phyloP scores from a whole-genome alignment of 2,113 vertebrate species.

The Hyperoodon ampullatus region DNA sequence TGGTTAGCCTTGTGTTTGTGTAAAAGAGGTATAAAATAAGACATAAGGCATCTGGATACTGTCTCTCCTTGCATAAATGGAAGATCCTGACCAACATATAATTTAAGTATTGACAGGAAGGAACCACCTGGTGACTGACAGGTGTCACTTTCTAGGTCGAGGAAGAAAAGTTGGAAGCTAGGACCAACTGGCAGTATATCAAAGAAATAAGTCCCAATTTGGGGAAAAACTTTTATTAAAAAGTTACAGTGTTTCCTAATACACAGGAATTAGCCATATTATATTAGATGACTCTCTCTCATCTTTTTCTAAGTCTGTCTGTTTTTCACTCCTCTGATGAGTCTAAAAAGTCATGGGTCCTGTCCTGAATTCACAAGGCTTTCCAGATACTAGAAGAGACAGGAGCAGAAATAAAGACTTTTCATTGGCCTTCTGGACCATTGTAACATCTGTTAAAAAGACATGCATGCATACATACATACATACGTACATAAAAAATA shows the following conservation, averaged over 20 bases:
- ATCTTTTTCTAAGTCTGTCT: not conserved
- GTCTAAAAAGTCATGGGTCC: not conserved
- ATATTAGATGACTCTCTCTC: not conserved
- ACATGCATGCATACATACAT: not conserved
- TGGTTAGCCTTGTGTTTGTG: not conserved
- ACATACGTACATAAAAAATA: not conserved
- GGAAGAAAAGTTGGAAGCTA: not conserved
- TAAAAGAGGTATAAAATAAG: not conserved
- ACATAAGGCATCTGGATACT: not conserved
- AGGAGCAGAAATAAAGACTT: not conserved
- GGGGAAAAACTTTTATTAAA: not conserved
- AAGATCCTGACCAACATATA: not conserved
- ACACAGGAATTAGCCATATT: not conserved
- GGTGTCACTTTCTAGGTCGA: not conserved
- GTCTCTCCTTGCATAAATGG: not conserved
- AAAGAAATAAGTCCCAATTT: constrained; percentile 12
- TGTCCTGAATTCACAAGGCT: constrained; percentile 4
- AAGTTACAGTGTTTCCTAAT: not conserved
- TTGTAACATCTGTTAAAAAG: not conserved
- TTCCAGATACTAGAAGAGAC: not conserved
- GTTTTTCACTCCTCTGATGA: not conserved
- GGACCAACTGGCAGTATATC: not conserved
- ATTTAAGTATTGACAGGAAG: not conserved
- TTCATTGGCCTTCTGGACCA: not conserved
- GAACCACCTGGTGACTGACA: not conserved